Evolutionary conservation across 2,888 invertebrate species (phyloP), one percentile per base, ranked within the genome.

Genomic region (Lordiphosa fenestrarum): DNA sequence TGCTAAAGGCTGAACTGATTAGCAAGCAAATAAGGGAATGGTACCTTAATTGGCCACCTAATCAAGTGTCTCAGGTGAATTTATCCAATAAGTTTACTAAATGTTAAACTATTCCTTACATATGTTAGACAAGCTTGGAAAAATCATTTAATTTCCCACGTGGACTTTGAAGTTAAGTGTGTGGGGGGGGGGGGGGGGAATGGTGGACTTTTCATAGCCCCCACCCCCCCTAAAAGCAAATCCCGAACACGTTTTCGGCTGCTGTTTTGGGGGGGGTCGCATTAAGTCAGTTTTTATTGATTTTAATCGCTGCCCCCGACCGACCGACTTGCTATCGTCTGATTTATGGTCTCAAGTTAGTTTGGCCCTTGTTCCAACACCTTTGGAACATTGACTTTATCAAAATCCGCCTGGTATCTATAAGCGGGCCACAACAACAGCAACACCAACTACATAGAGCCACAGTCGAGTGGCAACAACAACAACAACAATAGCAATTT

Each of bases 311-410:
- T 19, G 19, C 53, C 12, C 15, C 53, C 35, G 15, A 15, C 15
- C 48, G 47, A 44, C 23, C 46, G 25, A 69, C 57, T 48, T 72
- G 7, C 15, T 53, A 59, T 49, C 61, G 57, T 48, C 38, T 48
- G 50, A 60, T 53, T 61, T 64, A 66, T 60, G 42, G 33, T 49
- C 54, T 19, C 55, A 58, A 63, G 53, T 53, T 48, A 39, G 42
- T 48, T 52, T 44, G 55, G 38, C 49, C 53, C 46, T 39, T 33
- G 21, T 51, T 19, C 35, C 30, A 50, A 57, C 44, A 77, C 77
- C 66, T 68, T 82, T 82, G 68, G 82, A 73, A 70, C 59, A 59
- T 39, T 46, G 42, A 15, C 66, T 66, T 66, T 75, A 65, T 63
- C 59, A 68, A 64, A 75, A 84, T 82, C 41, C 38, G 49, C 30